Conservation (phyloP, 1,140 invertebrate genomes). For the Cotesia chilonis region DNA sequence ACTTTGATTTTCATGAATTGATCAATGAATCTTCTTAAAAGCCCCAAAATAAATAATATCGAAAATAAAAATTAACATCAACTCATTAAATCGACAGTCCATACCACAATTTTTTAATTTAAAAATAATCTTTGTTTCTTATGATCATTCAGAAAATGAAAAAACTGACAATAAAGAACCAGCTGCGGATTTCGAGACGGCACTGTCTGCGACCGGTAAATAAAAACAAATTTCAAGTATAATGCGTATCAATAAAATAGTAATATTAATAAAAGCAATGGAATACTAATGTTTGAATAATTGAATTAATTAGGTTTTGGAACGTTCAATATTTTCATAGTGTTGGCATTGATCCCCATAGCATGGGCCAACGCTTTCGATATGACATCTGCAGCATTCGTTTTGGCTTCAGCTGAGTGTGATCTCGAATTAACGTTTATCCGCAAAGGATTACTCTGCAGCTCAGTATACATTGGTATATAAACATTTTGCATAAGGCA, state of each 20-base stretch:
- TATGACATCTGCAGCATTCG: slow-evolving; percentile 57
- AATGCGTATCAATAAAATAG: not conserved
- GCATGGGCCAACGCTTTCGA: slow-evolving; percentile 58
- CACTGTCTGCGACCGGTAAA: slow-evolving; percentile 53
- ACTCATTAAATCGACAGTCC: too few relatives aligned
- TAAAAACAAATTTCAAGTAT: slow-evolving; percentile 25
- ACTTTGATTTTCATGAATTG: too few relatives aligned
- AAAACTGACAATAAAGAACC: not conserved
- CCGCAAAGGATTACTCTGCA: slow-evolving; percentile 55
- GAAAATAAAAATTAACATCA: too few relatives aligned
- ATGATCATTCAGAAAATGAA: not conserved
- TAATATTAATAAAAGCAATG: too few relatives aligned
- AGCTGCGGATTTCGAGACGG: slow-evolving; percentile 49
- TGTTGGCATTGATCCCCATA: slow-evolving; percentile 55
- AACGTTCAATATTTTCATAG: slow-evolving; percentile 58
- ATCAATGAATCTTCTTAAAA: too few relatives aligned
- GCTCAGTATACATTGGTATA: slow-evolving; percentile 57
- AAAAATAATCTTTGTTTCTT: too few relatives aligned
- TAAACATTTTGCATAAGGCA: not conserved
- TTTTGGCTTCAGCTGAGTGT: slow-evolving; percentile 60
- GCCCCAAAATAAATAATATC: too few relatives aligned
- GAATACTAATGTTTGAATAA: not conserved
- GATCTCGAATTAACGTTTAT: slow-evolving; percentile 55
- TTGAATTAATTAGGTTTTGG: slow-evolving; percentile 55
- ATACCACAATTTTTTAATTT: too few relatives aligned